phyloP scores from a whole-genome alignment of 2,797 vertebrate species.

The Toxotes lorentzi region DNA sequence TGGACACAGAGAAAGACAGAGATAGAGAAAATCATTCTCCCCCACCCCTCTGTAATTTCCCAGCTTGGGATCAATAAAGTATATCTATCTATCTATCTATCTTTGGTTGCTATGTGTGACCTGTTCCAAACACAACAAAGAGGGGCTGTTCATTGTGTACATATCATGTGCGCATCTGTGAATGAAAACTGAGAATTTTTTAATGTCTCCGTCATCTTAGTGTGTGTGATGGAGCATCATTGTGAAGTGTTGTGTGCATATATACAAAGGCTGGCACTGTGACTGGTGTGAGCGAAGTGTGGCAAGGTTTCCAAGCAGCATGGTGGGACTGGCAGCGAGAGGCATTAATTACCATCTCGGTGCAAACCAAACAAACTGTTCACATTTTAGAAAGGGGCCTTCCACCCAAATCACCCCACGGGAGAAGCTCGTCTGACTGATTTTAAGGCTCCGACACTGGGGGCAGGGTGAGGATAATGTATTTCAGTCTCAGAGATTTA shows the following conservation, averaged over 20 bases:
- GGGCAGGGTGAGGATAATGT: not conserved
- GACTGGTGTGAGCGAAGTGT: constrained; percentile 47
- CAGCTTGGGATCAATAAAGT: too few relatives aligned
- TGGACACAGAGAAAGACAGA: constrained; percentile 16
- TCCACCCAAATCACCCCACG: not conserved
- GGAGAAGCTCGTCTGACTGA: not conserved
- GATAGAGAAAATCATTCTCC: not conserved
- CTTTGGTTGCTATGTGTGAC: constrained; percentile 41
- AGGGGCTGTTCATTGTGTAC: constrained; percentile 16
- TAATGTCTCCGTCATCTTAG: constrained; percentile 6
- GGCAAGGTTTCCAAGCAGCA: constrained; percentile 48
- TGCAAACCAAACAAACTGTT: constrained; percentile 65
- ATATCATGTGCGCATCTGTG: constrained; percentile 29
- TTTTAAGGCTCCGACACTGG: not conserved
- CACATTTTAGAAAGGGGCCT: constrained; percentile 2
- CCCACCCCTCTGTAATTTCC: too few relatives aligned
- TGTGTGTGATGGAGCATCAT: constrained; percentile 19
- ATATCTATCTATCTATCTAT: too few relatives aligned
- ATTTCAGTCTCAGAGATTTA: not conserved
- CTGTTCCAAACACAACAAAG: constrained; percentile 34
- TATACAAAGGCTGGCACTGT: constrained; percentile 56
- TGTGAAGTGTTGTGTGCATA: constrained; percentile 4
- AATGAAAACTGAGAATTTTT: constrained; percentile 57
- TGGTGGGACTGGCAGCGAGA: constrained; percentile 41
- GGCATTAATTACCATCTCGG: constrained; percentile 50